Evolutionary conservation across 2,113 vertebrate genomes (phyloP), one percentile per base, ranked within the genome.

Genomic region (Parotia lawesii): DNA sequence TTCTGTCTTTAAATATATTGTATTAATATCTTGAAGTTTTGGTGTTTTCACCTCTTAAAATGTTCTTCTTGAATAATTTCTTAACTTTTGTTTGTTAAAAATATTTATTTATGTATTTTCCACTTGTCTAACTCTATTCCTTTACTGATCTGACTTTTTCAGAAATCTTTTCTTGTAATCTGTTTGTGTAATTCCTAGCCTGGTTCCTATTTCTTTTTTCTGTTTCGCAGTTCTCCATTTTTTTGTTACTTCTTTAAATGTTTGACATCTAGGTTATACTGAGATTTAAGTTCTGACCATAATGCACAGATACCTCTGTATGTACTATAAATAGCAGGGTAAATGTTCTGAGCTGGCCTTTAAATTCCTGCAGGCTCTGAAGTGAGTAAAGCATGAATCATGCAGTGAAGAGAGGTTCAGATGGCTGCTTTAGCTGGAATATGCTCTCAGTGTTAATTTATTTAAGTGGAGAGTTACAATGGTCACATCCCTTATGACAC

Each of bases 261-360:
- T 57, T 71, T 91, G 31, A 57, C 22, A 71, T 67, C 11, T 5
- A 62, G 33, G 44, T 71, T 91, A 28, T 47, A 66, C 12, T 0
- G 0, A 75, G 38, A 50, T 15, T 47, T 75, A 69, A 77, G n/a
- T 94, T 70, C 64, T 60, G 51, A 58, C 29, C n/a, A 24, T 27
- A 27, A 74, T 78, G 67, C n/a, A 61, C 61, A 69, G 62, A 67
- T 64, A 91, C 18, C 71, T 89, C 74, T 85, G 23, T 57, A 37
- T 56, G 65, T 82, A 53, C 54, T 81, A 87, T 75, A 91, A 85
- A 87, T 85, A 91, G 82, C 67, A 79, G 19, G 20, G 6, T 69
- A 91, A 89, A 76, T 85, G 27, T 93, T 96, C 70, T 75, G 35
- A 95, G 85, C 53, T 76, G 62, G n/a, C 62, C 81, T 93, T 93